These are phyloP conservation scores for Paralichthys olivaceus DNA, from an alignment of 2,113 vertebrate species.

Conservation along the genomic window DNA sequence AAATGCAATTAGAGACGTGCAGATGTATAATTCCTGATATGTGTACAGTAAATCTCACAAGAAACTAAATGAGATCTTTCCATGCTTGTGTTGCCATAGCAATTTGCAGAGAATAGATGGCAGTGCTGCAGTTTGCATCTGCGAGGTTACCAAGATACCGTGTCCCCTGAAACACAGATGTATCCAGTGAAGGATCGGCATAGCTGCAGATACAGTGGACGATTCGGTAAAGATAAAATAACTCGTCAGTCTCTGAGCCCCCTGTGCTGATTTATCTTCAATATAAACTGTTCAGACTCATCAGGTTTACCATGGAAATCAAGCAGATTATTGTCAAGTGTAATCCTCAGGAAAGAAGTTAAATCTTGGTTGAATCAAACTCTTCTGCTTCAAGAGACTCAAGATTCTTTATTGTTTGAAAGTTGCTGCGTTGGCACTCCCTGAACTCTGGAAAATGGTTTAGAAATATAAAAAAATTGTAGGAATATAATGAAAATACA, in stretches of 20 bases:
- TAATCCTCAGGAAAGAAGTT: background rate
- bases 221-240: background rate
- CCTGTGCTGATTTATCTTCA: too few species aligned
- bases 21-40: slow-evolving; percentile 19
- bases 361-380: background rate
- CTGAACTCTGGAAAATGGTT: too few species aligned
- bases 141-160: slow-evolving; percentile 1
- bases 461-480: too few species aligned
- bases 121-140: slow-evolving; percentile 36
- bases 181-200: background rate
- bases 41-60: slow-evolving; percentile 23
- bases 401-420: too few species aligned
- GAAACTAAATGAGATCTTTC: slow-evolving; percentile 56
- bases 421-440: too few species aligned
- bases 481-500: too few species aligned
- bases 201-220: background rate
- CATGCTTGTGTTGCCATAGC: slow-evolving; percentile 62
- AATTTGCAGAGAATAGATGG: slow-evolving; percentile 49
- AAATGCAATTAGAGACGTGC: slow-evolving; percentile 15
- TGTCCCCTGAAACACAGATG: slow-evolving; percentile 8
- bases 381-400: background rate
- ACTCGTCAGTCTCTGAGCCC: background rate
- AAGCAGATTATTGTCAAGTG: background rate
- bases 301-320: background rate
- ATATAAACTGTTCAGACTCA: background rate